These are phyloP conservation scores for Melanophora roralis DNA, from an alignment of 2,888 invertebrate species.

Conservation along the genomic window DNA sequence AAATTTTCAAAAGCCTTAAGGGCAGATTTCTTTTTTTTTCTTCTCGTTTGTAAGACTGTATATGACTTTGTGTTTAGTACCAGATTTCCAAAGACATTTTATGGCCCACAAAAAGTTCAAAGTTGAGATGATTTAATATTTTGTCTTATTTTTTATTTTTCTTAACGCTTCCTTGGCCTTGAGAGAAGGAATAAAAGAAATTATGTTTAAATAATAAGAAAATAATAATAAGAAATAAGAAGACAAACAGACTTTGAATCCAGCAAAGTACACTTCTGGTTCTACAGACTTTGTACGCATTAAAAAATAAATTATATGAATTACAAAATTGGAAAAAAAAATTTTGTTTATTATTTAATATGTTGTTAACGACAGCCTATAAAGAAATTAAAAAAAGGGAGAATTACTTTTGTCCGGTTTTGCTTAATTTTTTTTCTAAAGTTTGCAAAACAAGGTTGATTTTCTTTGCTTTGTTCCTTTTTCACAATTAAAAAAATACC, in stretches of 20 bases:
- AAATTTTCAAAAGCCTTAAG: not conserved
- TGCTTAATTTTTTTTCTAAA: too few relatives aligned
- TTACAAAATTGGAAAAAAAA: conserved; percentile 9
- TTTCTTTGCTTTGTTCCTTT: too few relatives aligned
- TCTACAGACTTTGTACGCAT: not conserved
- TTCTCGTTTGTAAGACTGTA: not conserved
- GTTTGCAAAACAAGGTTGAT: too few relatives aligned
- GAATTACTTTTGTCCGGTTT: too few relatives aligned
- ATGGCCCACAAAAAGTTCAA: conserved; percentile 36
- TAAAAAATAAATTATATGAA: conserved; percentile 31
- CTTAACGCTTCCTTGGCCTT: not conserved
- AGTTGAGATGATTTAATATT: conserved; percentile 50
- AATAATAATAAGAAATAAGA: conserved; percentile 11
- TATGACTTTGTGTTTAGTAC: not conserved
- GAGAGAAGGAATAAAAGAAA: not conserved
- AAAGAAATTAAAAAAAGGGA: too few relatives aligned
- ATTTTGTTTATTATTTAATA: too few relatives aligned
- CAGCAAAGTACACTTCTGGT: not conserved
- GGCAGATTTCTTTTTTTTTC: not conserved
- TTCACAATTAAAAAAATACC: too few relatives aligned
- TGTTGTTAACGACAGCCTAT: too few relatives aligned
- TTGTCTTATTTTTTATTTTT: not conserved
- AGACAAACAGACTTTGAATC: not conserved
- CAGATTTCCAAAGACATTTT: not conserved
- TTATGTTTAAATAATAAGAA: not conserved